phyloP scores from a whole-genome alignment of 2,797 vertebrate genomes.

The Fratercula arctica region DNA sequence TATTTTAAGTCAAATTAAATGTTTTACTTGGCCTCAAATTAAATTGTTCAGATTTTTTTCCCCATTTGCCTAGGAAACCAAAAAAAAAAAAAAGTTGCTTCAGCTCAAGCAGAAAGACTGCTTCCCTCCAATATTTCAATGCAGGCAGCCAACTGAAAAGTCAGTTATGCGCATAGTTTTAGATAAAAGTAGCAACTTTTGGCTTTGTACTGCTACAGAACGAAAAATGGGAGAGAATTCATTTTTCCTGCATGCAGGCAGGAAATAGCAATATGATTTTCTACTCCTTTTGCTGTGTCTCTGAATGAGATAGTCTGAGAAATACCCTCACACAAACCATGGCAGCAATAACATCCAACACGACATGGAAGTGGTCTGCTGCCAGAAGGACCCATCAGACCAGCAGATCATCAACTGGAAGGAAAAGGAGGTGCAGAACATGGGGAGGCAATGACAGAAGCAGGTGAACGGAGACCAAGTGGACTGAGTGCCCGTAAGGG shows the following conservation, averaged over 20 bases:
- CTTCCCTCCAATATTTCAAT: slow-evolving; percentile 17
- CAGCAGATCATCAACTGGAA: neutral
- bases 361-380: neutral
- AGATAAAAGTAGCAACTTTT: slow-evolving; percentile 52
- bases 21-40: slow-evolving; percentile 31
- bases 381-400: neutral
- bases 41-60: slow-evolving; percentile 7
- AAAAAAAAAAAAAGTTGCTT: neutral
- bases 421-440: neutral
- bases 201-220: neutral
- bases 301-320: neutral
- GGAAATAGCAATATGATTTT: slow-evolving; percentile 35
- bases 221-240: slow-evolving; percentile 10
- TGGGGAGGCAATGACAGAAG: neutral
- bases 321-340: neutral
- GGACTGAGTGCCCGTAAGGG: fast-evolving
- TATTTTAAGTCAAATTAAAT: slow-evolving; percentile 15
- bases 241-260: neutral
- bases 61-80: neutral
- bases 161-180: slow-evolving; percentile 14
- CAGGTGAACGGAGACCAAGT: neutral
- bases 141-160: slow-evolving; percentile 22
- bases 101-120: neutral
- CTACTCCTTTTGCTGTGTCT: slow-evolving; percentile 2
- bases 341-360: neutral